Conservation (phyloP, 2,888 invertebrate genomes). For the Aspidapion aeneum region DNA sequence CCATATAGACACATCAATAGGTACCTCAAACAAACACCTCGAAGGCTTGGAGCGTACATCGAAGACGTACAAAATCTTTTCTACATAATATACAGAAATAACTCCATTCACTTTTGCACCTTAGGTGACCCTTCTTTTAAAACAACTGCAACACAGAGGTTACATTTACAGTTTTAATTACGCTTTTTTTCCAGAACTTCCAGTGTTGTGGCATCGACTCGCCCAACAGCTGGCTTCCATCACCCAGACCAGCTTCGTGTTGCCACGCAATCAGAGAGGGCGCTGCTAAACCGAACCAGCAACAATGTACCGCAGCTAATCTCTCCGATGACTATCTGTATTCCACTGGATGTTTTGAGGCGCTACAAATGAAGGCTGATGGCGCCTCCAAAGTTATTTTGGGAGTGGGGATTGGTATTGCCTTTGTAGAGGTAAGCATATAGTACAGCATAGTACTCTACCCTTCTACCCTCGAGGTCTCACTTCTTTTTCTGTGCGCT, state of each 20-base stretch:
- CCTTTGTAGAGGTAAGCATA: constrained; percentile 52
- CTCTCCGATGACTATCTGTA: constrained; percentile 41
- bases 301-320: constrained; percentile 38
- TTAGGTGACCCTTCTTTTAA: no score
- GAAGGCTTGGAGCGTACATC: no score
- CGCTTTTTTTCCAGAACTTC: constrained; percentile 9
- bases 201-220: constrained; percentile 45
- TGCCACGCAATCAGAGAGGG: constrained; percentile 48
- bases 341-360: constrained; percentile 54
- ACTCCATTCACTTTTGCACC: no score
- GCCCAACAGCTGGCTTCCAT: constrained; percentile 39
- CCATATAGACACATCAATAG: no score
- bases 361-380: constrained; percentile 54
- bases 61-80: no score
- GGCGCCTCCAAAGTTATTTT: constrained; percentile 56
- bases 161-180: no score
- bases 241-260: constrained; percentile 57
- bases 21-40: no score
- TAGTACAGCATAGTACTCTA: no score
- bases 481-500: no score
- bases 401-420: constrained; percentile 63
- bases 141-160: no score
- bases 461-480: no score
- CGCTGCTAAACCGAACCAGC: constrained; percentile 32
- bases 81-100: no score